Conservation (phyloP, 2,888 invertebrate genomes). For the Cenopis cana region DNA sequence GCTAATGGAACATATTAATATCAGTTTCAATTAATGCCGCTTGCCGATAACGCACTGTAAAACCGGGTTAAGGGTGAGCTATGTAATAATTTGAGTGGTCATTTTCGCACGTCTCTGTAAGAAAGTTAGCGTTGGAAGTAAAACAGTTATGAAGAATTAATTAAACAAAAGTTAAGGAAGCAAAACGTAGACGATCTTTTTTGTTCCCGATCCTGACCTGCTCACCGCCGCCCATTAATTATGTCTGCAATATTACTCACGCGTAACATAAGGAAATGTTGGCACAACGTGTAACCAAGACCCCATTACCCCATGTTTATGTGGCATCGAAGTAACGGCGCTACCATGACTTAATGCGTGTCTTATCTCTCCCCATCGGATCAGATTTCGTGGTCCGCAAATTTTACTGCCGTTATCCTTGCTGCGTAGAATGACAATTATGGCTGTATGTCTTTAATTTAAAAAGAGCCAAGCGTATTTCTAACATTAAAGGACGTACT, state of each 20-base stretch:
- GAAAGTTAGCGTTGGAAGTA: no score
- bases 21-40: no score
- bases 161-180: not conserved
- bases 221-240: not conserved
- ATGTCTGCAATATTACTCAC: constrained; percentile 9
- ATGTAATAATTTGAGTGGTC: no score
- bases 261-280: constrained; percentile 7
- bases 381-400: constrained; percentile 62
- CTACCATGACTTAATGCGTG: constrained; percentile 48
- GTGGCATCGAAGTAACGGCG: constrained; percentile 33
- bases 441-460: not conserved
- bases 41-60: no score
- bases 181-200: not conserved
- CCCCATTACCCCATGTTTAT: constrained; percentile 27
- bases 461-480: not conserved
- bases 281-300: not conserved
- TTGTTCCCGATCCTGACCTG: not conserved
- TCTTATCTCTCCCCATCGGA: constrained; percentile 52
- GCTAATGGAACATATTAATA: no score
- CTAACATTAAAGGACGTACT: not conserved
- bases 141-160: no score
- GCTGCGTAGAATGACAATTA: constrained; percentile 39
- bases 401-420: constrained; percentile 52
- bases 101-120: no score
- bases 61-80: no score